Evolutionary conservation across 2,888 invertebrate species (phyloP).

Genomic region (Leucania comma): DNA sequence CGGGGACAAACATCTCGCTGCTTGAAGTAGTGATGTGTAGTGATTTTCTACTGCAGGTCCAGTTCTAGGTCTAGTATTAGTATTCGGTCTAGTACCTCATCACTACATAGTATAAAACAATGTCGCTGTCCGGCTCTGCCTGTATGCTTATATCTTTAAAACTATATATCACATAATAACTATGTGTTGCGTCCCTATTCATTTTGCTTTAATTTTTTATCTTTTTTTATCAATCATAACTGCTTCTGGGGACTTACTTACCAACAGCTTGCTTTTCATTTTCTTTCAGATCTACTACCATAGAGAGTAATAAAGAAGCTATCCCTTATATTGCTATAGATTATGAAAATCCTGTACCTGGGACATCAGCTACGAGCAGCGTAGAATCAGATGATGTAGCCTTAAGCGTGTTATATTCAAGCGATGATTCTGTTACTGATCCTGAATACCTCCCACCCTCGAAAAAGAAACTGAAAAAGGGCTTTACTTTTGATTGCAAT

Average conservation of each 20-base stretch:
- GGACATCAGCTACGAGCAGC: constrained; percentile 8
- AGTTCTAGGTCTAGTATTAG: constrained; percentile 13
- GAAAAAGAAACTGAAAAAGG: constrained; percentile 14
- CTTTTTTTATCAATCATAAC: constrained; percentile 11
- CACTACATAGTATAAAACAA: constrained; percentile 14
- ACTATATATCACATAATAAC: constrained; percentile 11
- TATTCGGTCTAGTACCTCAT: constrained; percentile 15
- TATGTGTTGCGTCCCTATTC: constrained; percentile 11
- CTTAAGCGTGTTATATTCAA: constrained; percentile 16
- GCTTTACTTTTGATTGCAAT: constrained; percentile 16
- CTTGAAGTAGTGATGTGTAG: constrained; percentile 15
- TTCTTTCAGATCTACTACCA: constrained; percentile 17
- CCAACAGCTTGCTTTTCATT: constrained; percentile 13
- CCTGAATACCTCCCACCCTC: constrained; percentile 16
- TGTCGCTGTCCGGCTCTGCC: constrained; percentile 10
- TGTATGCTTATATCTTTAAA: constrained; percentile 14
- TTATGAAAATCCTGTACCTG: constrained; percentile 8
- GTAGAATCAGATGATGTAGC: constrained; percentile 15
- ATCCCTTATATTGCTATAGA: constrained; percentile 12
- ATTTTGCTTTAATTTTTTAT: constrained; percentile 12
- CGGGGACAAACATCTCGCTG: constrained; percentile 13
- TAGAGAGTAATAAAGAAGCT: constrained; percentile 15
- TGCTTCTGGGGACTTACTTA: constrained; percentile 11
- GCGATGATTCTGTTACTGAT: constrained; percentile 15
- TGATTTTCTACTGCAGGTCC: constrained; percentile 13